phyloP scores from a whole-genome alignment of 1,140 invertebrate species.

The Heliothis virescens region DNA sequence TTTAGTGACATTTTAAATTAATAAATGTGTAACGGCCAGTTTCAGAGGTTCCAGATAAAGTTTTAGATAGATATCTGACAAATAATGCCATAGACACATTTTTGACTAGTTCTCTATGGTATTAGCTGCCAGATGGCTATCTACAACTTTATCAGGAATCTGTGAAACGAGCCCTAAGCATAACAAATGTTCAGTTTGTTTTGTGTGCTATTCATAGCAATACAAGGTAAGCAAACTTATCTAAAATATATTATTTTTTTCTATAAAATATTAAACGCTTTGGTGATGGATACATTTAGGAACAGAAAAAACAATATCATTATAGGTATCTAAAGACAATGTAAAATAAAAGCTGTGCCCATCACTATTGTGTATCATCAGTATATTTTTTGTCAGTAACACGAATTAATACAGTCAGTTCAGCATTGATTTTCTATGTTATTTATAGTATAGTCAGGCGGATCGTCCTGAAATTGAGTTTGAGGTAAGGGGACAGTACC shows the following conservation, averaged over 20 bases:
- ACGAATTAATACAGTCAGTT: not conserved
- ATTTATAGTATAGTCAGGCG: not conserved
- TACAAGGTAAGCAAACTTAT: not conserved
- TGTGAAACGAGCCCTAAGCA: no score
- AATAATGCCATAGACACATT: no score
- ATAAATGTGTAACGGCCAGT: not conserved
- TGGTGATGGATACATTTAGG: not conserved
- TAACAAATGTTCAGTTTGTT: not conserved
- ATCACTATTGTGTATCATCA: not conserved
- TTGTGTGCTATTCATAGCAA: not conserved
- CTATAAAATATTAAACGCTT: not conserved
- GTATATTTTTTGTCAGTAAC: not conserved
- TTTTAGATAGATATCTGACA: no score
- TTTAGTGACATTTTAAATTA: not conserved
- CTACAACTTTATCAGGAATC: no score
- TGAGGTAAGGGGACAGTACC: not conserved
- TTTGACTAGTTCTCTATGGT: no score
- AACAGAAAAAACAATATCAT: not conserved
- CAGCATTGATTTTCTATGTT: slow-evolving; percentile 1
- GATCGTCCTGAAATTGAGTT: not conserved
- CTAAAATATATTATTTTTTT: not conserved
- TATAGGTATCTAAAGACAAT: not conserved
- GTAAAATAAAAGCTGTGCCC: not conserved
- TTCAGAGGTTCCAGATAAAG: no score
- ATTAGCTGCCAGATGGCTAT: no score